phyloP scores from a whole-genome alignment of 2,797 vertebrate genomes.

The Cottoperca gobio region DNA sequence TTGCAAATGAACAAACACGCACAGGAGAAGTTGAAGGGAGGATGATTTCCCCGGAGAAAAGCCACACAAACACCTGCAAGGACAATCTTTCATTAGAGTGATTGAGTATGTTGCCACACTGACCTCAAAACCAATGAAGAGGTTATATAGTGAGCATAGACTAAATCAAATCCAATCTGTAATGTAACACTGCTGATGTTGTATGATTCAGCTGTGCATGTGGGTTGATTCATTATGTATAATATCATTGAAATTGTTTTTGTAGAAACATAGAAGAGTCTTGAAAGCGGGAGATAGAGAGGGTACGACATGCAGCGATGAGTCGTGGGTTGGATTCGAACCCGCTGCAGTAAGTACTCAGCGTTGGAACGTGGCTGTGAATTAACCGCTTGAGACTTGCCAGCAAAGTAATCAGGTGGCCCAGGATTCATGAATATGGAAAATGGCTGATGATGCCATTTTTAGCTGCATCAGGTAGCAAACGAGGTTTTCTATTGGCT shows the following conservation, averaged over 20 bases:
- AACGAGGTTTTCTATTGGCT: slow-evolving; percentile 20
- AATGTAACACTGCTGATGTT: neutral
- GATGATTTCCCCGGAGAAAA: slow-evolving; percentile 72
- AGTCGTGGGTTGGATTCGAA: too few relatives aligned
- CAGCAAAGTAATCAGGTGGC: slow-evolving; percentile 26
- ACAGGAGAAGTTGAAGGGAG: slow-evolving; percentile 39
- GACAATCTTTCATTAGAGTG: slow-evolving; percentile 55
- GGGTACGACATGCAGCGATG: too few relatives aligned
- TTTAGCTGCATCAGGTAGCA: slow-evolving; percentile 32
- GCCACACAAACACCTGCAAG: slow-evolving; percentile 52
- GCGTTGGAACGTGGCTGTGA: too few relatives aligned
- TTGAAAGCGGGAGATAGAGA: too few relatives aligned
- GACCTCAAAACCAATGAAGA: slow-evolving; percentile 20
- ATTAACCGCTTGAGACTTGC: neutral
- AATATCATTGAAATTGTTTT: neutral
- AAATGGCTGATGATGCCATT: slow-evolving; percentile 15
- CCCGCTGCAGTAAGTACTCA: too few relatives aligned
- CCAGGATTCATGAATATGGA: slow-evolving; percentile 32
- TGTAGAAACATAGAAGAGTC: too few relatives aligned
- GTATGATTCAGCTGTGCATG: neutral
- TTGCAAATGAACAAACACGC: slow-evolving; percentile 42
- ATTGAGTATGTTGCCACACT: slow-evolving; percentile 46
- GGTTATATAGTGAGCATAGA: neutral
- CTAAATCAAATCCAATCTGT: neutral
- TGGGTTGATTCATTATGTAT: neutral